These are phyloP conservation scores for Selenia dentaria DNA, from an alignment of 2,888 invertebrate species.

Conservation along the genomic window DNA sequence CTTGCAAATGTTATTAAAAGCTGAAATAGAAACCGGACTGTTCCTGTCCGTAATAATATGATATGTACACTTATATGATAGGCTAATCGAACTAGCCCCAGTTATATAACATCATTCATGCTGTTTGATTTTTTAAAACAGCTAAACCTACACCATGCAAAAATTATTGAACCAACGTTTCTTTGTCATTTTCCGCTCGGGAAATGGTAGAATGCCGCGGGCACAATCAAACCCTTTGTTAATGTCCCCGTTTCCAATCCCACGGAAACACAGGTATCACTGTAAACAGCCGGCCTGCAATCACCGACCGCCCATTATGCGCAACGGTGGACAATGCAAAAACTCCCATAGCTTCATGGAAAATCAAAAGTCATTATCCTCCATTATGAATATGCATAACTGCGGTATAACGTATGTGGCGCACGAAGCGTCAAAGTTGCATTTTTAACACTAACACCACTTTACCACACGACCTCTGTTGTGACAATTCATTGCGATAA, in stretches of 20 bases:
- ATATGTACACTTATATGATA: no score
- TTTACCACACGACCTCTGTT: slow-evolving; percentile 26
- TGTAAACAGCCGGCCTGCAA: slow-evolving; percentile 63
- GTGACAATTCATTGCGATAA: slow-evolving; percentile 30
- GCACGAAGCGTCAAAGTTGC: slow-evolving; percentile 45
- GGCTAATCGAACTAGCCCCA: neutral
- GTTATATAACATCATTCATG: slow-evolving; percentile 22
- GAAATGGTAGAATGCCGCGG: slow-evolving; percentile 53
- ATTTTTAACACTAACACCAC: slow-evolving; percentile 43
- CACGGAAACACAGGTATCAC: slow-evolving; percentile 68
- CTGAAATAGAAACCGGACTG: no score
- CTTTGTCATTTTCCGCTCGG: slow-evolving; percentile 60
- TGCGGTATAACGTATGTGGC: slow-evolving; percentile 40
- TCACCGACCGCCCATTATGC: slow-evolving; percentile 65
- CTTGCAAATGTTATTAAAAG: no score
- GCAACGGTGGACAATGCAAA: slow-evolving; percentile 70
- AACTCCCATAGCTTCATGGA: slow-evolving; percentile 65
- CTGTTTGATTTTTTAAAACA: slow-evolving; percentile 20
- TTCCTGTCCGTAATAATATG: no score
- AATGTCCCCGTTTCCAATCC: slow-evolving; percentile 65
- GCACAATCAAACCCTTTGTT: slow-evolving; percentile 65
- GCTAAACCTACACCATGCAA: slow-evolving; percentile 31
- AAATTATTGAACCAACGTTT: slow-evolving; percentile 43
- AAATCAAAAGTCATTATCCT: slow-evolving; percentile 66
- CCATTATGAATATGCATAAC: slow-evolving; percentile 51